Evolutionary conservation across 92 coral and sea anemone species (phyloP).

Genomic region (Palythoa heliodiscus): DNA sequence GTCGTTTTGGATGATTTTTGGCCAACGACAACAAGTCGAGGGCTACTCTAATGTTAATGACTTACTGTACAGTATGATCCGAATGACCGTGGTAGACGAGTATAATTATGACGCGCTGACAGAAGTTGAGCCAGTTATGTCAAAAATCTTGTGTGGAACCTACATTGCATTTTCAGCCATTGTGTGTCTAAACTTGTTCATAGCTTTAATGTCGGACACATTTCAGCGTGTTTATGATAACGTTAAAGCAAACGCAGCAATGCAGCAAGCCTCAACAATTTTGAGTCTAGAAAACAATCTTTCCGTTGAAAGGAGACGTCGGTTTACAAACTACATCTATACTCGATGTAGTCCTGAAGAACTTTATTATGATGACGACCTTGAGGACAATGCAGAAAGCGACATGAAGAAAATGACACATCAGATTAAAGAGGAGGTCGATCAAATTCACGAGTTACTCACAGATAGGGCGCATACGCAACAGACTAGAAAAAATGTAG

Average conservation of each 20-base stretch:
- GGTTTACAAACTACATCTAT: conserved; percentile 79
- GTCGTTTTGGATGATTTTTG: conserved; percentile 97
- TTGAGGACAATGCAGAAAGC: conserved; percentile 73
- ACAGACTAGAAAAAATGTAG: conserved; percentile 42
- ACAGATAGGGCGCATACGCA: conserved; percentile 35
- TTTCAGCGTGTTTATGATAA: conserved; percentile 97
- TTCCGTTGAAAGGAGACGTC: conserved; percentile 60
- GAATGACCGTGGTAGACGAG: conserved; percentile 97
- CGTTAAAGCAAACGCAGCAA: conserved; percentile 94
- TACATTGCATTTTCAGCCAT: conserved; percentile 93
- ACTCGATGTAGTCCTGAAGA: conserved; percentile 89
- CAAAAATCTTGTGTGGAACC: conserved; percentile 95
- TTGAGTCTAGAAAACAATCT: conserved; percentile 74
- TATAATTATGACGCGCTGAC: conserved; percentile 81
- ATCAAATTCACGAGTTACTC: conserved; percentile 54
- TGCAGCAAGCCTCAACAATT: conserved; percentile 94
- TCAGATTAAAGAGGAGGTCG: conserved; percentile 86
- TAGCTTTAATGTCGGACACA: conserved; percentile 98
- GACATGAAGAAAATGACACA: conserved; percentile 89
- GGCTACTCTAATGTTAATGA: conserved; percentile 82
- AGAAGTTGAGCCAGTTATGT: conserved; percentile 84
- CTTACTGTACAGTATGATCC: conserved; percentile 84
- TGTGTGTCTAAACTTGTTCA: conserved; percentile 84
- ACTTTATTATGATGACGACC: conserved; percentile 82
- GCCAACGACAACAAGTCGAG: conserved; percentile 59